Base-by-base conservation (phyloP, 2,113 vertebrate genomes). In the Hemiprocne comata region DNA sequence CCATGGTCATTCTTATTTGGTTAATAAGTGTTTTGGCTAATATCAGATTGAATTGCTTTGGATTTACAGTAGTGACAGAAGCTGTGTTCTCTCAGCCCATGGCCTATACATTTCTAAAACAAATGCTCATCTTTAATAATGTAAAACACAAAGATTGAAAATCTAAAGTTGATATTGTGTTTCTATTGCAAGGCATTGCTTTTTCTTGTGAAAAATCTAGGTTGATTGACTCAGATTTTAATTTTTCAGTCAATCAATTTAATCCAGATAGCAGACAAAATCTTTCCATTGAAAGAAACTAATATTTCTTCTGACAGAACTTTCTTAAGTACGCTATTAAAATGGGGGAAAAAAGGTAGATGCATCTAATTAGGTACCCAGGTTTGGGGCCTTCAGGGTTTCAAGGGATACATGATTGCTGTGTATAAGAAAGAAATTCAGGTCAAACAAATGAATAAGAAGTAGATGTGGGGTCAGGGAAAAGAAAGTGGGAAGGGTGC, bases 221-320 rank as follows among this genome's bases (percentile, higher is more conserved):
- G 9, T 17, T 64, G 71, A 64, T 64, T 76, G 48, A 33, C 3
- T 5, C 7, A 53, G 17, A 65, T 77, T 55, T 74, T 26, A 46
- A 34, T 66, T 86, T 85, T 85, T 85, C 65, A 86, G 25, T 84
- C 67, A 40, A 48, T 10, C 21, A 31, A 25, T 74, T 77, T 83
- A 61, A 44, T 78, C 38, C 17, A 78, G 66, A 62, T 5, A 72
- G 25, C 21, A 65, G 36, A 38, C 8, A 72, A 76, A 61, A 60
- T 79, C 74, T 93, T 91, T 65, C 62, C 25, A 25, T 81, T 83
- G 87, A 95, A 77, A 94, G 58, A 85, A 96, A 71, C 60, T 74
- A 72, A 19, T 90, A 89, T 94, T 92, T 95, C 53, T 93, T 96
- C 76, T 82, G 64, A 94, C 74, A 94, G 8, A 40, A 87, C 93